Conservation (phyloP, 2,113 vertebrate genomes). For the Anas platyrhynchos region DNA sequence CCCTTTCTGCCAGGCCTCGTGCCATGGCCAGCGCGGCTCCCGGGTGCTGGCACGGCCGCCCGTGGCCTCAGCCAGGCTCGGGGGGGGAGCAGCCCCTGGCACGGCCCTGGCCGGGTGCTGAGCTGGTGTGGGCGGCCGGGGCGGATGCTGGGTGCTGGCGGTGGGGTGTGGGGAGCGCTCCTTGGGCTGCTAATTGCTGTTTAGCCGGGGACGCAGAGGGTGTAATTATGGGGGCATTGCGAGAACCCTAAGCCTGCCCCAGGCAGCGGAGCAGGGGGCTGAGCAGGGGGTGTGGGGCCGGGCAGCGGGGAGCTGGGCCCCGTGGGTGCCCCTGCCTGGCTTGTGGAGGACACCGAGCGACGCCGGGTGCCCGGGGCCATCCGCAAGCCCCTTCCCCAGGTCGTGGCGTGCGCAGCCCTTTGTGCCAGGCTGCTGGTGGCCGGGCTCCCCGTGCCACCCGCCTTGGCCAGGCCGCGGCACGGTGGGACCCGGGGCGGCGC, state of each 20-base stretch:
- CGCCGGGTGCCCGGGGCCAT: accelerated
- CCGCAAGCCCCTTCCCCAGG: not conserved
- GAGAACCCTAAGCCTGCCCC: not conserved
- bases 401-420: not conserved
- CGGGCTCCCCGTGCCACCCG: not conserved
- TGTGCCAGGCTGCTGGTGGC: not conserved
- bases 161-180: conserved; percentile 25
- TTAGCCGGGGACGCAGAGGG: conserved; percentile 36
- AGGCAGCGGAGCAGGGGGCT: not conserved
- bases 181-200: conserved; percentile 36
- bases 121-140: conserved; percentile 37
- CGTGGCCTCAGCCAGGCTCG: not conserved
- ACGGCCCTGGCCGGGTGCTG: accelerated
- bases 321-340: not conserved
- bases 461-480: not conserved
- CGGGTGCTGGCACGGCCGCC: accelerated
- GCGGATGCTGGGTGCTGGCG: conserved; percentile 5
- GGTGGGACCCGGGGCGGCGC: too few relatives aligned
- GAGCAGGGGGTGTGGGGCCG: not conserved
- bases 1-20: not conserved
- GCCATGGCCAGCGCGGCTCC: not conserved
- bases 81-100: not conserved
- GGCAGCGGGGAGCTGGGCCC: not conserved
- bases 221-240: conserved; percentile 35
- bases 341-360: not conserved